Evolutionary conservation across 2,888 invertebrate species (phyloP), one percentile per base, ranked within the genome.

Genomic region (Chironomus tentans): DNA sequence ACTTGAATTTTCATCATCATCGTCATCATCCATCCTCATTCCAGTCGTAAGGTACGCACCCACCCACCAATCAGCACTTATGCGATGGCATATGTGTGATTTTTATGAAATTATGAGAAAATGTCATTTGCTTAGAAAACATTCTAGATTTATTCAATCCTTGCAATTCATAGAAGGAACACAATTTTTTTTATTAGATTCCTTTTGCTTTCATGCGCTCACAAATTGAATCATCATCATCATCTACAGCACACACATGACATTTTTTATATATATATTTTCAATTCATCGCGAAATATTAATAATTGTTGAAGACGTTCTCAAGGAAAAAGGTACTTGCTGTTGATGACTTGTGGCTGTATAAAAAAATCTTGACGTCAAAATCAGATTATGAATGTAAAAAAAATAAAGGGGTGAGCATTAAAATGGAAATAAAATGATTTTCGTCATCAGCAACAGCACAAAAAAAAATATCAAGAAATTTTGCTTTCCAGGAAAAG

Each of bases 221-320:
- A n/a, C 13, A 65, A 65, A 65, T 65, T 65, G 22, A 65, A 65
- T 65, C 65, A 65, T 65, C 65, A 65, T 65, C 65, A 24, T 65
- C 65, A 65, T 65, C 38, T 38, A 38, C 38, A 38, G 13, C n/a
- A 15, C 56, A 65, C 22, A 56, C n/a, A 56, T 50, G 50, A 50
- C 50, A 50, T 50, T n/a, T n/a, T n/a, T n/a, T n/a, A n/a, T n/a
- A n/a, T n/a, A n/a, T n/a, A n/a, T n/a, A n/a, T n/a, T n/a, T n/a
- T n/a, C 22, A 21, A 65, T 22, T 65, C 65, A 65, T 65, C 65
- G 65, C 65, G 65, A 65, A 12, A 65, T 24, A 56, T 56, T 6
- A 13, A 65, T 65, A 65, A 65, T 65, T 65, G 65, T 22, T 56
- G n/a, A 56, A 56, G 56, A 56, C 56, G 15, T 38, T 65, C 24